Evolutionary conservation across 35 echinoderm and acorn worm genomes (phyloP).

Genomic region (Ophiothrix spiculata): DNA sequence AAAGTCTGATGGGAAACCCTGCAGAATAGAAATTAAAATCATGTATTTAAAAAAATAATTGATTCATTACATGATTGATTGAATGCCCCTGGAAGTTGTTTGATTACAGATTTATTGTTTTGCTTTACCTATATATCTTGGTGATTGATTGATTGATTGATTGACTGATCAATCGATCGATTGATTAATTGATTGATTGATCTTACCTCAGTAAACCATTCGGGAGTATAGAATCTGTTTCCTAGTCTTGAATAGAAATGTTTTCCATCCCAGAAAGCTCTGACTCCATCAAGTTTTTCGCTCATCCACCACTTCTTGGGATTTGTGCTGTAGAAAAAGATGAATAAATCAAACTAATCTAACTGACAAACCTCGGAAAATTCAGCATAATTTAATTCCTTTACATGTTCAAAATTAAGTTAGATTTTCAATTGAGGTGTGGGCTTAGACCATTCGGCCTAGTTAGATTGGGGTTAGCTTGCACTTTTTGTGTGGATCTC

Average conservation of each 20-base stretch:
- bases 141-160: background rate
- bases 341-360: background rate
- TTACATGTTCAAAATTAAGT: too few relatives aligned
- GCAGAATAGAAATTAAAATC: too few relatives aligned
- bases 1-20: background rate
- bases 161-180: background rate
- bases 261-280: constrained; percentile 32
- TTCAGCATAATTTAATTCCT: background rate
- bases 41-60: too few relatives aligned
- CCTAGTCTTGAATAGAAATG: constrained; percentile 25
- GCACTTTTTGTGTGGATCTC: background rate
- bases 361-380: background rate
- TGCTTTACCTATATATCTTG: too few relatives aligned
- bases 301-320: constrained; percentile 45
- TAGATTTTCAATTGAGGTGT: too few relatives aligned
- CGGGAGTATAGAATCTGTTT: constrained; percentile 19
- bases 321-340: constrained; percentile 5
- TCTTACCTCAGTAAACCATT: constrained; percentile 14
- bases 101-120: too few relatives aligned
- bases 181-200: background rate
- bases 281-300: constrained; percentile 33
- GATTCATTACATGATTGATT: too few relatives aligned
- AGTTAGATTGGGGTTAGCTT: background rate
- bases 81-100: too few relatives aligned
- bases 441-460: background rate